Evolutionary conservation across 2,888 invertebrate genomes (phyloP).

Genomic region (Thysanoteuthis rhombus): DNA sequence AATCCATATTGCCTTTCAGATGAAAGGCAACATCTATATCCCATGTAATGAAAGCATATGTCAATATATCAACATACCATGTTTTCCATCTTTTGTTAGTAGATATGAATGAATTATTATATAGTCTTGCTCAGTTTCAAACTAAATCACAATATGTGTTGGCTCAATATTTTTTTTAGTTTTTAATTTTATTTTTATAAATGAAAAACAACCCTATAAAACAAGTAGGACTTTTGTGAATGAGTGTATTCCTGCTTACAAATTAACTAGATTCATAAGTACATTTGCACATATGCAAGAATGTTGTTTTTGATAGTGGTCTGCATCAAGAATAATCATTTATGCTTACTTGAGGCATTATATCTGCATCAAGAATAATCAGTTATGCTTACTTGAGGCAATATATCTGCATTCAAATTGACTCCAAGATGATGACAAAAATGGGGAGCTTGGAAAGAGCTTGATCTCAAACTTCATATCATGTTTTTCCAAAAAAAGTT

Average conservation of each 20-base stretch:
- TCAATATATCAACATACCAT: too few relatives aligned
- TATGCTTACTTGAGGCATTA: background rate
- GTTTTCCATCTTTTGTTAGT: background rate
- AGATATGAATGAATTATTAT: background rate
- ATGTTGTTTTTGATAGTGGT: background rate
- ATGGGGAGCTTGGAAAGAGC: background rate
- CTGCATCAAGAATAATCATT: background rate
- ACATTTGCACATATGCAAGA: too few relatives aligned
- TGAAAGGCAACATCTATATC: background rate
- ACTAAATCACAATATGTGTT: background rate
- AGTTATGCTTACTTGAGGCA: background rate
- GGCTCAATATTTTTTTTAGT: background rate
- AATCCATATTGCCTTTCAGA: background rate
- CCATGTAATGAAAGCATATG: background rate
- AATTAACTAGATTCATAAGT: background rate
- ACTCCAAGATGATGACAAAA: background rate
- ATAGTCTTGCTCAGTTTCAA: background rate
- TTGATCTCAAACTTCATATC: background rate
- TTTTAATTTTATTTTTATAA: background rate
- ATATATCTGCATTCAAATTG: background rate
- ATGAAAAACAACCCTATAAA: background rate
- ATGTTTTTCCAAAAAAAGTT: background rate
- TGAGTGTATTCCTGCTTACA: background rate
- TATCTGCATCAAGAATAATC: background rate
- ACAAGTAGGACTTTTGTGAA: background rate